These are phyloP conservation scores for Chaetura pelagica DNA, from an alignment of 2,113 vertebrate genomes.

Conservation along the genomic window DNA sequence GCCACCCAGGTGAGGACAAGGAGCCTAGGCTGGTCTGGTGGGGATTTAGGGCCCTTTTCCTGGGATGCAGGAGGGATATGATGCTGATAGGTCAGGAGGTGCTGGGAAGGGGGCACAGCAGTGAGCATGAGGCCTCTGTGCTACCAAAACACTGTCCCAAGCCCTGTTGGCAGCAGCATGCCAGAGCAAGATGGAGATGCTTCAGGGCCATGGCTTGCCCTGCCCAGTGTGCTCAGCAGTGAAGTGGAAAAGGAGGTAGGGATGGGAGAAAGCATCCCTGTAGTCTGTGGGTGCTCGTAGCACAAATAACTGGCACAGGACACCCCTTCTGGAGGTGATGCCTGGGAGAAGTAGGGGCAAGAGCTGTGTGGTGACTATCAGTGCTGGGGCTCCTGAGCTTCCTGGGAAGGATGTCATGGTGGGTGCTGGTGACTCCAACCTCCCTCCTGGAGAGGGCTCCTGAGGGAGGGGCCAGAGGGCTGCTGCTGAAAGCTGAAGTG, in stretches of 20 bases:
- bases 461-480: fast-evolving
- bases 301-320: too few species aligned
- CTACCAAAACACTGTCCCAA: not conserved
- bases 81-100: not conserved
- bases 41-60: not conserved
- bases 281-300: not conserved
- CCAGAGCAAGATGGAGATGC: not conserved
- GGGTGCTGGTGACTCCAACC: not conserved
- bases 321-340: fast-evolving
- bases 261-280: fast-evolving
- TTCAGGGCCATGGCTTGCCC: not conserved
- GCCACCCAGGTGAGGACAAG: slow-evolving; percentile 84
- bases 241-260: fast-evolving
- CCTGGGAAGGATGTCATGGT: fast-evolving
- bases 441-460: not conserved
- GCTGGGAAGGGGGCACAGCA: not conserved
- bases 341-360: not conserved
- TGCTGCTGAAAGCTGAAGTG: not conserved
- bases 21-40: fast-evolving
- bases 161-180: not conserved
- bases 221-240: fast-evolving
- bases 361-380: not conserved
- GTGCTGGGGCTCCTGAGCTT: not conserved
- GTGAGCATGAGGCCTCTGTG: not conserved
- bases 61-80: not conserved